phyloP scores from a whole-genome alignment of 2,797 vertebrate species.

The Muscicapa striata region DNA sequence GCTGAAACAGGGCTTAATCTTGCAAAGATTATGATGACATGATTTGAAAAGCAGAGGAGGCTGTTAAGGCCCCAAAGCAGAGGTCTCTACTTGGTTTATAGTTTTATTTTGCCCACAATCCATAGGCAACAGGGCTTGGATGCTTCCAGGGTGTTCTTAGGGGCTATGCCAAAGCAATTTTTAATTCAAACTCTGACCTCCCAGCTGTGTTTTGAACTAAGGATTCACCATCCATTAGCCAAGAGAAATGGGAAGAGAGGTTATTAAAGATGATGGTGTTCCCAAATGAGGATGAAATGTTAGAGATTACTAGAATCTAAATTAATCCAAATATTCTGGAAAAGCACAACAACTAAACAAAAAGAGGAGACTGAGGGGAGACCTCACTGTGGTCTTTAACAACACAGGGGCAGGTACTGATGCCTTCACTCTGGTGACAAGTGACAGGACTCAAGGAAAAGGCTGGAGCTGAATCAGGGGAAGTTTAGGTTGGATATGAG shows the following conservation, averaged over 20 bases:
- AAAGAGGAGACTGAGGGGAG: not conserved
- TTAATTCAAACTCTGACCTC: not conserved
- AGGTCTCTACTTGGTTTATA: not conserved
- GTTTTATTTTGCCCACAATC: not conserved
- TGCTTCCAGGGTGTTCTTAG: not conserved
- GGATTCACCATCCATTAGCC: not conserved
- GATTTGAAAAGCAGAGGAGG: not conserved
- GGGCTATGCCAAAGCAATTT: not conserved
- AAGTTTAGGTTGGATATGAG: not conserved
- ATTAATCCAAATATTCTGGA: not conserved
- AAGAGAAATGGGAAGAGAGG: not conserved
- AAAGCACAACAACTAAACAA: not conserved
- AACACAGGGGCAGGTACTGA: not conserved
- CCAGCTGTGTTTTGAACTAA: not conserved
- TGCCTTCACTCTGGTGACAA: not conserved
- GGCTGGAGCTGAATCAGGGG: not conserved
- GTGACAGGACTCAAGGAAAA: not conserved
- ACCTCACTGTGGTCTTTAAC: not conserved
- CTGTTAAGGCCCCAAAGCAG: not conserved
- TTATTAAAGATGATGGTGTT: not conserved
- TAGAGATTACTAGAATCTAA: not conserved
- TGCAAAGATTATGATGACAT: not conserved
- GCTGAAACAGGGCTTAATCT: conserved; percentile 3
- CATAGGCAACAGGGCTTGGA: not conserved
- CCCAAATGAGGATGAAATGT: not conserved